Conservation (phyloP, 2,113 vertebrate genomes). For the Miniopterus natalensis region DNA sequence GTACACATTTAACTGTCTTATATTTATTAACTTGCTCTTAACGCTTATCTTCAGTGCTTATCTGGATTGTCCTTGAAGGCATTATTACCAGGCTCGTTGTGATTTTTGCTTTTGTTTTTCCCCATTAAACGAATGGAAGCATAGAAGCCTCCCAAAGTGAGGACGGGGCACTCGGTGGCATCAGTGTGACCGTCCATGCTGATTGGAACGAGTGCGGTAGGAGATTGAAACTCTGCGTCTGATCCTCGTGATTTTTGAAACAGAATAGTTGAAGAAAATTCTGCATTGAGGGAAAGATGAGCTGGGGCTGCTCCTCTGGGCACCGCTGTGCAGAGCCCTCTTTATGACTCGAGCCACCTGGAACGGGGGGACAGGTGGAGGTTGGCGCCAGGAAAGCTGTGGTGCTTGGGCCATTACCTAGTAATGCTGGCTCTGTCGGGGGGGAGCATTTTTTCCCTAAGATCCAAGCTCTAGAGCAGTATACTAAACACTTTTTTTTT, state of each 20-base stretch:
- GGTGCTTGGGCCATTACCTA: neutral
- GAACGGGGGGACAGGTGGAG: neutral
- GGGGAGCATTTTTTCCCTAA: neutral
- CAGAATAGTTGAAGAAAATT: neutral
- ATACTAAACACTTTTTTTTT: neutral
- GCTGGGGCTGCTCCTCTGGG: neutral
- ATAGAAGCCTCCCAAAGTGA: neutral
- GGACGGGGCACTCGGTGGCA: neutral
- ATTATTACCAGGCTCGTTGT: neutral
- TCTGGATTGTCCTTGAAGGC: neutral
- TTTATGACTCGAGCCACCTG: neutral
- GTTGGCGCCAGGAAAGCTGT: neutral
- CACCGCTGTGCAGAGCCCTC: fast-evolving
- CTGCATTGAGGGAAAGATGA: neutral
- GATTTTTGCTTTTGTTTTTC: neutral
- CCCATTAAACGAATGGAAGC: neutral
- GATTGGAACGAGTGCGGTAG: neutral
- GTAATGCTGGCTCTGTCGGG: neutral
- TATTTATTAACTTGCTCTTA: neutral
- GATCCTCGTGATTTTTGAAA: neutral
- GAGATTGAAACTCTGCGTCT: neutral
- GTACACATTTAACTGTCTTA: neutral
- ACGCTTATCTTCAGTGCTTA: neutral
- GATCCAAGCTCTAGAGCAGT: neutral
- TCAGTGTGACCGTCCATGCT: neutral